Evolutionary conservation across 2,888 invertebrate genomes (phyloP), one percentile per base, ranked within the genome.

Genomic region (Arenicola marina): DNA sequence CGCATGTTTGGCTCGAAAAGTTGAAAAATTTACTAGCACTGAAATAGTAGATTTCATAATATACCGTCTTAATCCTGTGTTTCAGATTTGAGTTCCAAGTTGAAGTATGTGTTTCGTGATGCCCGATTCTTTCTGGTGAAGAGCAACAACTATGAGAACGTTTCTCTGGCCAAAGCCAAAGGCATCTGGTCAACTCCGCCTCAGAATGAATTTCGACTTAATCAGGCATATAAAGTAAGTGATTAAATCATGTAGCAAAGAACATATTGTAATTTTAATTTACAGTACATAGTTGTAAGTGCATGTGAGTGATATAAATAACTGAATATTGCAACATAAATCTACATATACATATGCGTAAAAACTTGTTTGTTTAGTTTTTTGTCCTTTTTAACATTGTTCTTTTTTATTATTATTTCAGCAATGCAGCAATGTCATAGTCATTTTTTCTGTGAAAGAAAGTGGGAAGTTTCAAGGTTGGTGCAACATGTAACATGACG

Each of bases 141-240:
- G 85, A 96, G 96, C 56, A 97, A 96, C 85, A 98, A 98, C 85
- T 92, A 92, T 63, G 97, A 98, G 85, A 98, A 98, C 84, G 92
- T 98, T 57, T 91, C 92, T 38, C 83, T 98, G 63, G 94, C 96
- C 1, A 98, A 98, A 85, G 92, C 91, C 21, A 78, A 84, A 86
- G 94, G 93, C 67, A 96, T 97, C 2, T 98, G 97, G 98, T 96
- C 97, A 2, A 98, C 98, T 2, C 88, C 96, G 62, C 96, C 96
- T 2, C 94, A 95, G 83, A 98, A 98, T 84, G 97, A 98, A 86
- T 90, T 92, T 1, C 94, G 95, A 84, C 87, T 98, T 57, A 97
- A 96, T 85, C 92, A 93, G 85, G 96, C 97, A 0, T 95, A 90
- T 77, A 89, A 90, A 75, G 84, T 84, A 75, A 67, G 38, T 38